Evolutionary conservation across 2,888 invertebrate species (phyloP), one percentile per base, ranked within the genome.

Genomic region (Stenurella melanura): DNA sequence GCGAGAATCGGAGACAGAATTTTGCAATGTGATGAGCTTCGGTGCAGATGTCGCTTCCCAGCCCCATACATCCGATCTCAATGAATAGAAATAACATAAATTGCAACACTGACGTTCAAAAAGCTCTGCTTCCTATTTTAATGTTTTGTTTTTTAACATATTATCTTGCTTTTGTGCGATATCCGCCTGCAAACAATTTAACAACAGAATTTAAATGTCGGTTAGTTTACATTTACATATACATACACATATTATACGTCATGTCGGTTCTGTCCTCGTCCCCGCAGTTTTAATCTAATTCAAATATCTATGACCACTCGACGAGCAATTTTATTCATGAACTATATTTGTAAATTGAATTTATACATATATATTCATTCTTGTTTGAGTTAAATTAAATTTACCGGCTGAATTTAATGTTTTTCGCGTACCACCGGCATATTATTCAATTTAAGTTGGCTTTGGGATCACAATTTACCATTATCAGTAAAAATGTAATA

Each of bases 321-420:
- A 60, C 21, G 30, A 60, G 26, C 60, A 60, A 60, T 60, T 60
- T 60, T 60, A 60, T 60, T 60, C 60, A 12, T 21, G 30, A 30
- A 60, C 60, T 60, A 30, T 60, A 60, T 50, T 50, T 50, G 50
- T 50, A n/a, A 50, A 60, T 60, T 60, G n/a, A 26, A 30, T 60
- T 21, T 60, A n/a, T 21, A 26, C 30, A 15, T 19, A 58, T 60
- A 60, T 60, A 60, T 26, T 60, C 60, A 60, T 60, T 21, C 30
- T 21, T 26, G 60, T 60, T 60, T 60, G 26, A 12, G 7, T 60
- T 60, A 30, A 60, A 60, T 60, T 60, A 60, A 60, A 60, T 60
- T 58, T 50, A 30, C 60, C 30, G 26, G 12, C 30, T 60, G n/a
- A 30, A 60, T 30, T 60, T n/a, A 60, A 60, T 60, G 30, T 60